Evolutionary conservation across 1,140 invertebrate species (phyloP), one percentile per base, ranked within the genome.

Genomic region (Babylonia areolata): DNA sequence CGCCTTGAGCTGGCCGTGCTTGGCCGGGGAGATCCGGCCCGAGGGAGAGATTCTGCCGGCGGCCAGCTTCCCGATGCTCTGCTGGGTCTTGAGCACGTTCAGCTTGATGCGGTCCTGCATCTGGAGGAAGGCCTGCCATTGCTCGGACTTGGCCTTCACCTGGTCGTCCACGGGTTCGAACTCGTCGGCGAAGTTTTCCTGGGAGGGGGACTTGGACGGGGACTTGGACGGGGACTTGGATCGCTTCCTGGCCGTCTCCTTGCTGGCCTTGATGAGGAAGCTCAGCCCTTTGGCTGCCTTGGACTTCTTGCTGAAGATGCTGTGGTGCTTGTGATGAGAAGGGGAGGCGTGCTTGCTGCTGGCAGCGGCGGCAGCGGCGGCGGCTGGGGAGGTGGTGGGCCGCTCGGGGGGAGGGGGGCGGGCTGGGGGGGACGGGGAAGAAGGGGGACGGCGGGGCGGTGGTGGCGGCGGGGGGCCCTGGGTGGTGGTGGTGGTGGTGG

Each of bases 81-180:
- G 90, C 89, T 94, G 92, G 33, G 94, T 93, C 88, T 94, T 93
- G 39, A 90, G 87, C 28, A 94, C 91, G 88, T 93, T 93, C 71
- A 92, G 90, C 86, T 94, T 92, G 78, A 94, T 94, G 87, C 93
- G 92, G 75, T 93, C 93, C 83, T 94, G 93, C 90, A 95, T 93
- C 88, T 94, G 91, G 80, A 94, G 91, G 89, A 95, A 95, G 81
- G 92, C 93, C 87, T 94, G 92, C 94, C 94, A 95, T 90, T 95
- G 94, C 90, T 94, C 94, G 12, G 93, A 93, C 84, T 93, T 92
- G 78, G 92, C 86, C 69, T 91, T 90, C 73, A 89, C 78, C 80
- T 91, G 90, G 64, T 93, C 92, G 86, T 88, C 89, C 40, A 91
- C 86, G 31, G 88, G 87, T 37, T 90, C 90, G 80, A 87, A 84